phyloP scores from a whole-genome alignment of 2,113 vertebrate species.

The Galbula dea region DNA sequence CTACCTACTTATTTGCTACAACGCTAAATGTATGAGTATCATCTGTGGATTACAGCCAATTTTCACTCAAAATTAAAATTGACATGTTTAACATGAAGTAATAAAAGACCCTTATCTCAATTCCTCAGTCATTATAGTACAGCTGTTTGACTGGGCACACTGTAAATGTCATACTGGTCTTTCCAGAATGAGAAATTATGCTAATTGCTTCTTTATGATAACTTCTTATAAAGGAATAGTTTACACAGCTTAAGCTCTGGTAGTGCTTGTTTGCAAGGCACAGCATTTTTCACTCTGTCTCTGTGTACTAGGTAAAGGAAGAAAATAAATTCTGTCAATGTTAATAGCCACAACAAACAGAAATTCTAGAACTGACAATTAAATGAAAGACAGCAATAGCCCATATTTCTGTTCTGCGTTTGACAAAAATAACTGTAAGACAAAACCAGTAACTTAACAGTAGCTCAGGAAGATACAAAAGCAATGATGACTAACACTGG shows the following conservation, averaged over 20 bases:
- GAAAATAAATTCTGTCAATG: not conserved
- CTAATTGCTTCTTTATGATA: not conserved
- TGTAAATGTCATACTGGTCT: not conserved
- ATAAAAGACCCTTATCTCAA: not conserved
- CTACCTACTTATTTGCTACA: not conserved
- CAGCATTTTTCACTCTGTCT: not conserved
- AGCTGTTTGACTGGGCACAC: not conserved
- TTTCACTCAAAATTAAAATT: not conserved
- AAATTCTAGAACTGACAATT: not conserved
- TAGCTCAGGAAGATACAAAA: not conserved
- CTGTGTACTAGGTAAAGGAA: not conserved
- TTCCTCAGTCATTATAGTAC: not conserved
- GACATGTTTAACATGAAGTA: not conserved
- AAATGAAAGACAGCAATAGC: not conserved
- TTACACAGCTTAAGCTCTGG: not conserved
- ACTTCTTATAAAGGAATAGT: not conserved
- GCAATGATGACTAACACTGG: not conserved
- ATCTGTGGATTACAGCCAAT: not conserved
- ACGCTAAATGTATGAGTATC: not conserved
- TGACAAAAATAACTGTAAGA: not conserved
- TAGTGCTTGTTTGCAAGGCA: not conserved
- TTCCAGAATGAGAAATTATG: not conserved
- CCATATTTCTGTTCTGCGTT: not conserved
- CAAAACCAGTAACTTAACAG: not conserved
- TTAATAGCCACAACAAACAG: not conserved